Conservation (phyloP, 1,140 invertebrate genomes). For the Marisa cornuarietis region DNA sequence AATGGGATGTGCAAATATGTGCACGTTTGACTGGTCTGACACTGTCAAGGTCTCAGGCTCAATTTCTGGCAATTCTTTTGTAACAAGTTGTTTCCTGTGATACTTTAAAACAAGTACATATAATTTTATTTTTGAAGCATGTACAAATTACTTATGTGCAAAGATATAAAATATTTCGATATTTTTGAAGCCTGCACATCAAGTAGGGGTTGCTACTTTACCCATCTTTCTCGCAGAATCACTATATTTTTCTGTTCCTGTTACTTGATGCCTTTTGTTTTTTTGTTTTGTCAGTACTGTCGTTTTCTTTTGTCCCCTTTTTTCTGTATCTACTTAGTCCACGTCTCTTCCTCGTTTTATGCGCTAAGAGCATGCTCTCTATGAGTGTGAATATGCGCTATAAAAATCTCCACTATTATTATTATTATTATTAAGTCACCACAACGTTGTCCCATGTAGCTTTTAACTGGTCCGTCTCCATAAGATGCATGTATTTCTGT, state of each 20-base stretch:
- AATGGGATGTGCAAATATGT: slow-evolving; percentile 30
- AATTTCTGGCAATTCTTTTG: slow-evolving; percentile 29
- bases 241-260: too few species aligned
- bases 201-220: background rate
- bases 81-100: slow-evolving; percentile 18
- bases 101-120: background rate
- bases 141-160: too few species aligned
- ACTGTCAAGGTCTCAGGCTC: slow-evolving; percentile 7
- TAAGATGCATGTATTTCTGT: background rate
- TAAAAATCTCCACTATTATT: too few species aligned
- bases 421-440: too few species aligned
- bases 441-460: background rate
- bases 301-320: too few species aligned
- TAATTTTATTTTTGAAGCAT: background rate
- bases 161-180: background rate
- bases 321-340: too few species aligned
- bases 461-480: background rate
- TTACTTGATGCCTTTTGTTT: too few species aligned
- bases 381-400: too few species aligned
- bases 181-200: background rate
- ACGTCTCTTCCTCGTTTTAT: too few species aligned
- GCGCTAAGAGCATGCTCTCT: too few species aligned
- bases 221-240: too few species aligned
- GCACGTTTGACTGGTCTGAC: slow-evolving; percentile 16
- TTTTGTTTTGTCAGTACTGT: too few species aligned